A percentile compares a stretch with the other conserved stretches of the same genome.
Conservation (phyloP, 2,888 invertebrate species). For the Heliconius sara region DNA sequence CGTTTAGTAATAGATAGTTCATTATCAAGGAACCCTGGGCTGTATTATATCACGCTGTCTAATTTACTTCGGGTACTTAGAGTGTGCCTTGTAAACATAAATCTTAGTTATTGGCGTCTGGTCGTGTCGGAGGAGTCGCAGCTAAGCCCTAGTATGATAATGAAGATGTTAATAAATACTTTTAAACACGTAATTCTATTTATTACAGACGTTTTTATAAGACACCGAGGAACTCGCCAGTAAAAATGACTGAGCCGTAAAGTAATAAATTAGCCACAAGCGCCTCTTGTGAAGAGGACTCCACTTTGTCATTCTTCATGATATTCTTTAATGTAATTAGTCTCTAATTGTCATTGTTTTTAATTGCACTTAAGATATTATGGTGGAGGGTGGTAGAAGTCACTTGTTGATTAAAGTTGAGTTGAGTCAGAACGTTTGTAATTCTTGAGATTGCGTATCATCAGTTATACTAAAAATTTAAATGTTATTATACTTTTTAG, state of each 20-base stretch:
- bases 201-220: neutral
- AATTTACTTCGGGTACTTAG: too few species aligned
- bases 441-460: too few species aligned
- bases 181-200: neutral
- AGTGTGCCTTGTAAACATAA: too few species aligned
- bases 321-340: slow-evolving; percentile 1
- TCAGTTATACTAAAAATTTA: too few species aligned
- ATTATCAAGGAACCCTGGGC: too few species aligned
- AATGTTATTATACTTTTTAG: too few species aligned
- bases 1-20: too few species aligned
- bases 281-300: slow-evolving; percentile 16
- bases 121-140: neutral
- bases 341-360: neutral
- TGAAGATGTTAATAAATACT: neutral
- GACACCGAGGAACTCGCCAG: neutral
- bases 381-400: neutral
- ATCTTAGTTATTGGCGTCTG: too few species aligned
- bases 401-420: neutral
- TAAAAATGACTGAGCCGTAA: neutral
- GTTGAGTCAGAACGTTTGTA: neutral
- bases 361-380: neutral
- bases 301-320: slow-evolving; percentile 6
- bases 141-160: too few species aligned
- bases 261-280: slow-evolving; percentile 14
- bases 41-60: too few species aligned